Conservation (phyloP, 2,797 vertebrate species). For the Acanthornis magna region DNA sequence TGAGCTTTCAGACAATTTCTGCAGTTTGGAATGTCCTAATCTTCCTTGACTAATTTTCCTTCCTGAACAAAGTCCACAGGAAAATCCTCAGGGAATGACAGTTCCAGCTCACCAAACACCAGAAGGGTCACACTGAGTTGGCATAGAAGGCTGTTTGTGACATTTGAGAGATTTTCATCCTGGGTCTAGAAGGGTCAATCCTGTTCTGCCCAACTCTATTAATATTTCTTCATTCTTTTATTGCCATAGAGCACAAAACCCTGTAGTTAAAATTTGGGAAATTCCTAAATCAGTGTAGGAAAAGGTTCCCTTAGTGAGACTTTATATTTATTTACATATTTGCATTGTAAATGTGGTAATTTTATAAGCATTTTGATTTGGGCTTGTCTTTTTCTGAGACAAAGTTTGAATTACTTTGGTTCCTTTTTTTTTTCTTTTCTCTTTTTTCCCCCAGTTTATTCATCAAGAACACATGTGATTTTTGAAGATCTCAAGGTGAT, state of each 20-base stretch:
- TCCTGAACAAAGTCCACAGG: fast-evolving
- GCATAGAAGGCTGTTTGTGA: not conserved
- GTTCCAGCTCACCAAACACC: not conserved
- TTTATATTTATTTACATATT: not conserved
- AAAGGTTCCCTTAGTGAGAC: not conserved
- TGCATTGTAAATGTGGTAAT: not conserved
- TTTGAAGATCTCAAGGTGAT: not conserved
- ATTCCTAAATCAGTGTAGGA: not conserved
- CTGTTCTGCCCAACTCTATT: fast-evolving
- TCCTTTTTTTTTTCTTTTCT: not conserved
- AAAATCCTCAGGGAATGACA: not conserved
- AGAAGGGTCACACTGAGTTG: not conserved
- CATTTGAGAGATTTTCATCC: not conserved
- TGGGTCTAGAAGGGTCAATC: not conserved
- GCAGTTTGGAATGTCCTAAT: not conserved
- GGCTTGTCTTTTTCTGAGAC: not conserved
- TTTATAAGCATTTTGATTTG: not conserved
- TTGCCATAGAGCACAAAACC: not conserved
- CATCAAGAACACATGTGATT: not conserved
- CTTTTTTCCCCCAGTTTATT: not conserved
- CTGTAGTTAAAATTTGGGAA: not conserved
- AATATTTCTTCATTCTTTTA: not conserved
- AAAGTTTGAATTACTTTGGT: not conserved
- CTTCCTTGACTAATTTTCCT: not conserved
- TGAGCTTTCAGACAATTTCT: not conserved